Base-by-base conservation (phyloP, 2,113 vertebrate genomes). In the Hepsetus odoe region DNA sequence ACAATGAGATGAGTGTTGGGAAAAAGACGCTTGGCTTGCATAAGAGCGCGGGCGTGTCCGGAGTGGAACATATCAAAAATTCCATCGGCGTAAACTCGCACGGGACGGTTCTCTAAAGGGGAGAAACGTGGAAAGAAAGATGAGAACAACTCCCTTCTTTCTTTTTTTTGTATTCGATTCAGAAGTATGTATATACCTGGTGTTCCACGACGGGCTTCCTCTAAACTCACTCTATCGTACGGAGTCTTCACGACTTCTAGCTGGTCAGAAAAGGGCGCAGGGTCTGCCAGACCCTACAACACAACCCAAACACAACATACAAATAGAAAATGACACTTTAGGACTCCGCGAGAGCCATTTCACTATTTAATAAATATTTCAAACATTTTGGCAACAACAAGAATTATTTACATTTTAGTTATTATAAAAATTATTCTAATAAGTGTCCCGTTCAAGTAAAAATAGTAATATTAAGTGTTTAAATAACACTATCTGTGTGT, bases 11-110 rank as follows among this genome's bases (percentile, higher is more conserved):
- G 95, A 13, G 98, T 98, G 84, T 99, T 99, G 75, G 98, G 98
- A 85, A 99, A 99, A 84, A 99, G 97, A 86, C 95, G 93, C 91
- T 99, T 99, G 0, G 98, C 98, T 89, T 99, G 98, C 98, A 99
- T 98, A 84, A 99, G 92, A 35, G 98, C 98, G 70, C 98, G 94
- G 86, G 98, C 98, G 8, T 99, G 98, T 84, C 98, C 98, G 8
- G 97, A 99, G 87, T 99, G 98, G 87, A 99, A 99, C 85, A 99
- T 92, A 66, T 99, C 98, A 89, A 99, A 99, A 91, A 99, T 99
- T 40, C 98, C 98, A 80, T 99, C 98, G 0, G 98, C 98, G 56
- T 99, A 99, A 77, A 99, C 98, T 77, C 98, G 93, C 85, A 99
- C 97, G 0, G 98, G 96, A 64, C 96, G 94, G 49, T 96, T 92